Conservation (phyloP, 2,113 vertebrate genomes). For the Megaceryle maxima region DNA sequence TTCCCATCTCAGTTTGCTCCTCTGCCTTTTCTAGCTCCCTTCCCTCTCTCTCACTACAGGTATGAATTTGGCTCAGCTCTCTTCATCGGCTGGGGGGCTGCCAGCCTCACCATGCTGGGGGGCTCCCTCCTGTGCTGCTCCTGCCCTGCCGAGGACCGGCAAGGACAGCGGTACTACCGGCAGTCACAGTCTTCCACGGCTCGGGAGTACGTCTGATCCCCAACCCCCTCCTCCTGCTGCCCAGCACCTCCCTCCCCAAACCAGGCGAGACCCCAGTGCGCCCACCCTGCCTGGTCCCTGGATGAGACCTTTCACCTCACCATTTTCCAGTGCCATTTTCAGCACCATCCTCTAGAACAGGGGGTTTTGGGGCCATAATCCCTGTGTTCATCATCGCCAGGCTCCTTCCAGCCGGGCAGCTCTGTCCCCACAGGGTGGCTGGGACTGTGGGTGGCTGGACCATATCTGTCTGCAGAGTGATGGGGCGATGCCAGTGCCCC, state of each 20-base stretch:
- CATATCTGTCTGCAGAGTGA: fast-evolving
- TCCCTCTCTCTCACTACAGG: slow-evolving; percentile 65
- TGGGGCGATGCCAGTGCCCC: not conserved
- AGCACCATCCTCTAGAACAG: not conserved
- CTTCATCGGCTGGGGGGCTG: slow-evolving; percentile 92
- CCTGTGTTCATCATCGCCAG: fast-evolving
- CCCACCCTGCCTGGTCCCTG: not conserved
- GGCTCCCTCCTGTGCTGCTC: slow-evolving; percentile 95
- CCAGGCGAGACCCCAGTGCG: fast-evolving
- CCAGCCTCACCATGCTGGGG: slow-evolving; percentile 88
- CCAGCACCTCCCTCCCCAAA: not conserved
- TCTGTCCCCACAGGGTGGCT: fast-evolving
- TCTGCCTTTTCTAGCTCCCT: not conserved
- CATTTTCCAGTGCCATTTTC: not conserved
- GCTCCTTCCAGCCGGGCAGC: fast-evolving
- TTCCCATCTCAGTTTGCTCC: not conserved
- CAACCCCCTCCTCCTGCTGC: fast-evolving
- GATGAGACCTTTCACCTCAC: not conserved
- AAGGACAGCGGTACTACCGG: slow-evolving; percentile 88
- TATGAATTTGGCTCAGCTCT: slow-evolving; percentile 94
- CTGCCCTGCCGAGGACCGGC: slow-evolving; percentile 83
- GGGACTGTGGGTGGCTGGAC: not conserved
- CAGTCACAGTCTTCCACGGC: slow-evolving; percentile 84
- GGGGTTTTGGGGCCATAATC: not conserved
- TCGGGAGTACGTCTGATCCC: slow-evolving; percentile 92